Evolutionary conservation across 2,888 invertebrate species (phyloP), one percentile per base, ranked within the genome.

Genomic region (Drosophila prostipennis): DNA sequence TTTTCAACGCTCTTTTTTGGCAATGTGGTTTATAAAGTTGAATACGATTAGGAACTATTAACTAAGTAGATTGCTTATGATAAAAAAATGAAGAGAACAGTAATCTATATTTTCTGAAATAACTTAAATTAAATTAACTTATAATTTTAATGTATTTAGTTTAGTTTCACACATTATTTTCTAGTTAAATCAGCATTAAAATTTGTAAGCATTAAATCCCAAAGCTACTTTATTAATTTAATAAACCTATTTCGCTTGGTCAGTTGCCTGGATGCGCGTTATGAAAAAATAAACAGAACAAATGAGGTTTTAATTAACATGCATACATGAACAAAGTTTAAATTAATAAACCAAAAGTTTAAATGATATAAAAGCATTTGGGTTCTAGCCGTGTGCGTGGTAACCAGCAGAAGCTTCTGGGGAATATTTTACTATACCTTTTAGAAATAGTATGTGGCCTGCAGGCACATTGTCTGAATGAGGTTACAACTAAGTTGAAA

Each of bases 401-500:
- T 11, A 3, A 6, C 11, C 32, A 19, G 11, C 29, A 56, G 19
- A 32, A 40, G 19, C 19, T 40, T 39, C 13, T 2, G n/a, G 16
- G 8, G 11, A 11, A 56, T 56, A 58, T 40, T 57, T 39, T 39
- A 32, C 39, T 19, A 6, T 19, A 8, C 4, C 26, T 19, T 19
- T 5, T 16, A 14, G 6, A 34, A 11, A 11, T 34, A 34, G 34
- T 34, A 34, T 34, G 11, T 34, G 34, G 34, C 34, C 45, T 19
- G 6, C 10, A 1, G 37, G 43, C 43, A 37, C 43, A n/a, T 36
- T 19, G 32, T 13, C n/a, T 1, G n/a, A 60, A 23, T 60, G 37
- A 13, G 37, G 32, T 34, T 61, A 40, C 10, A 46, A 40, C 63
- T 16, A 23, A 23, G 63, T 40, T 23, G 37, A 46, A 61, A 46